Evolutionary conservation across 2,888 invertebrate species (phyloP), one percentile per base, ranked within the genome.

Genomic region (Eutolmus rufibarbis): DNA sequence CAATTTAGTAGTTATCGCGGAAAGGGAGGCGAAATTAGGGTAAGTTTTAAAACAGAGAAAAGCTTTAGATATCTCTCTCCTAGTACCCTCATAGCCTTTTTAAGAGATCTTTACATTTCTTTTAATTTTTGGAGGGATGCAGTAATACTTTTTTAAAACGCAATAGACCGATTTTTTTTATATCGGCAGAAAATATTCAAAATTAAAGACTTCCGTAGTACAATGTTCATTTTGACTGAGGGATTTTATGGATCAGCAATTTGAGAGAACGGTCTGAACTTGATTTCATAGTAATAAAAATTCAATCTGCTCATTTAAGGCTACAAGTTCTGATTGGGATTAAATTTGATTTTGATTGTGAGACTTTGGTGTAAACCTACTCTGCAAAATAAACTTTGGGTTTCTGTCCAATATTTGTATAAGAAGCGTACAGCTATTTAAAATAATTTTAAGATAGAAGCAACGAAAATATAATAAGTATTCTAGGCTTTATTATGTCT

Each of bases 11-110:
- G 57, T 23, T 19, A 23, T 57, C 37, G 82, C 57, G 14, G 14
- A 19, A 66, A 82, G 34, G 37, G 34, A 56, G 57, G 23, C 37
- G 82, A 82, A 57, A 19, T 34, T 82, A 82, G 57, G 23, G 66
- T 82, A 34, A 82, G 28, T 82, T 40, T 82, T 82, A 82, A 82
- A 66, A 66, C 28, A 66, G 57, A 57, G 28, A 8, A 66, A 66
- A 82, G 82, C 82, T 82, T 82, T 82, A 82, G 37, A 37, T 66
- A 23, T 66, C 28, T 66, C 23, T 57, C 28, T 66, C 12, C 56
- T 56, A 19, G 66, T 66, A 66, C 66, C 66, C 66, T 66, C 66
- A 66, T 28, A 66, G 12, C 28, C 66, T 23, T 66, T 51, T 66
- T 66, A 66, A 66, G 66, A 66, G 28, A 66, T 14, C 66, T 66